These are phyloP conservation scores for Ormyrus nitidulus DNA, from an alignment of 2,888 invertebrate genomes.

Conservation along the genomic window DNA sequence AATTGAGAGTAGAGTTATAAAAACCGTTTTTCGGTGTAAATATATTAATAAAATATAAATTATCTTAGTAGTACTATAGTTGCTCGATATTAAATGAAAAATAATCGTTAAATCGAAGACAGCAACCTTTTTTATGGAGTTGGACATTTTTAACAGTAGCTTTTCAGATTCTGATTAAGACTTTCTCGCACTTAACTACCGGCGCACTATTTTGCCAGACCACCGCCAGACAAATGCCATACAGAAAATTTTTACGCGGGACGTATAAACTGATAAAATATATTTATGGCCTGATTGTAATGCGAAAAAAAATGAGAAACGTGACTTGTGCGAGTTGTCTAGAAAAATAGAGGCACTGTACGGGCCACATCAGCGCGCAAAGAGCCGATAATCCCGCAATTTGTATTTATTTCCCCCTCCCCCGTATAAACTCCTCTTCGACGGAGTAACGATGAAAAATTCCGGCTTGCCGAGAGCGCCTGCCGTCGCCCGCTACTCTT, in stretches of 20 bases:
- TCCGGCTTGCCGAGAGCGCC: constrained; percentile 62
- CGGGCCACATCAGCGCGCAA: constrained; percentile 63
- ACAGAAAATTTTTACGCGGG: too few relatives aligned
- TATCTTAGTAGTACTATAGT: too few relatives aligned
- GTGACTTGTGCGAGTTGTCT: constrained; percentile 66
- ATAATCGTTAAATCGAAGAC: too few relatives aligned
- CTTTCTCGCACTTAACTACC: too few relatives aligned
- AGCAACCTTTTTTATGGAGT: too few relatives aligned
- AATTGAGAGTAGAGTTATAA: neutral
- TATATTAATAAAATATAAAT: too few relatives aligned
- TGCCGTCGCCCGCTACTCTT: constrained; percentile 50
- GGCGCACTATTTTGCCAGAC: too few relatives aligned
- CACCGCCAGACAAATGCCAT: too few relatives aligned
- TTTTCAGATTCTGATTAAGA: too few relatives aligned
- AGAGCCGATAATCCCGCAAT: constrained; percentile 74
- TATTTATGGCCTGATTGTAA: constrained; percentile 11
- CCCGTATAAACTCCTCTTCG: constrained; percentile 62
- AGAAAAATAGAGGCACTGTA: constrained; percentile 67
- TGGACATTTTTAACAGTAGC: too few relatives aligned
- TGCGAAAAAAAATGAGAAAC: constrained; percentile 10
- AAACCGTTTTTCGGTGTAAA: neutral
- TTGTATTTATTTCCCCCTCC: constrained; percentile 74
- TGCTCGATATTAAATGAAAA: too few relatives aligned
- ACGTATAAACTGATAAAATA: too few relatives aligned
- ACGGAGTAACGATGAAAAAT: constrained; percentile 73